Conservation (phyloP, 2,888 invertebrate genomes). For the Leptopilina syphax region DNA sequence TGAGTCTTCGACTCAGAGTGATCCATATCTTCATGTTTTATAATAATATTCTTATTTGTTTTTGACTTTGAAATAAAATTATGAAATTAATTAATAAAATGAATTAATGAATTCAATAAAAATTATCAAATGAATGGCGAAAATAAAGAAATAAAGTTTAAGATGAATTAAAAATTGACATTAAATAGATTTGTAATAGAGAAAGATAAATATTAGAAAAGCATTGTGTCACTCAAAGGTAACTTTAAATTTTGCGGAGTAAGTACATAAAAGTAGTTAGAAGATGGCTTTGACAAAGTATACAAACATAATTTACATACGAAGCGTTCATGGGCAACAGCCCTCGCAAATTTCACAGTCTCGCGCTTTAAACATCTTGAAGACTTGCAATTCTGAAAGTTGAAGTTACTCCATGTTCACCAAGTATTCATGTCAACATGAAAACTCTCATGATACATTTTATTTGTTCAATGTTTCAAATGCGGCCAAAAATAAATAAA, state of each 20-base stretch:
- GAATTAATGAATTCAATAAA: too few species aligned
- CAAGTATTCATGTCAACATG: slow-evolving; percentile 15
- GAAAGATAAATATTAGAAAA: background rate
- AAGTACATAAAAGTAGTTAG: slow-evolving; percentile 8
- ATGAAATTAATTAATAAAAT: too few species aligned
- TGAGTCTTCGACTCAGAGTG: too few species aligned
- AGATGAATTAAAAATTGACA: background rate
- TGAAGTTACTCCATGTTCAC: slow-evolving; percentile 11
- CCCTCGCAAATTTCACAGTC: slow-evolving; percentile 17
- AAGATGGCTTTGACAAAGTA: slow-evolving; percentile 13
- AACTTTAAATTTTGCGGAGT: background rate
- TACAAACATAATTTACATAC: slow-evolving; percentile 22
- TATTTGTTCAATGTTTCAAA: background rate
- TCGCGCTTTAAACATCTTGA: slow-evolving; percentile 25
- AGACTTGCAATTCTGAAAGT: slow-evolving; percentile 19
- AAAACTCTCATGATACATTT: background rate
- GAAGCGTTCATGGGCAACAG: background rate
- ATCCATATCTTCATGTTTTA: too few species aligned
- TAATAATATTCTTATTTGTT: too few species aligned
- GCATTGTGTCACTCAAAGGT: background rate
- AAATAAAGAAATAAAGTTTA: too few species aligned
- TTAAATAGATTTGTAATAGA: background rate
- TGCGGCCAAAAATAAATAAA: too few species aligned
- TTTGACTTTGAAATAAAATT: too few species aligned
- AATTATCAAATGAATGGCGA: too few species aligned